Evolutionary conservation across 2,113 vertebrate genomes (phyloP).

Genomic region (Myotis brandtii): DNA sequence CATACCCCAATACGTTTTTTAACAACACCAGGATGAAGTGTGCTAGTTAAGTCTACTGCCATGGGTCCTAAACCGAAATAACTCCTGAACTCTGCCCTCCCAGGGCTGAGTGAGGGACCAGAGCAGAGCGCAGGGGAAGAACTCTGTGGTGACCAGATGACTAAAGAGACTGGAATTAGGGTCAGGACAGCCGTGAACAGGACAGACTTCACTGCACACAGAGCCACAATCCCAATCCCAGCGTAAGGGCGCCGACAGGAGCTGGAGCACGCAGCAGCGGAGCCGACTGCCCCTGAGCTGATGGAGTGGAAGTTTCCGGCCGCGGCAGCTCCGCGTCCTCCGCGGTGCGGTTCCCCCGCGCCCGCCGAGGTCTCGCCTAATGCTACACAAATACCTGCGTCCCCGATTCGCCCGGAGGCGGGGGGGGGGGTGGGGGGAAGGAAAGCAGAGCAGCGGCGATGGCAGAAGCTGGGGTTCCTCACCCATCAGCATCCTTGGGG

Average conservation of each 20-base stretch:
- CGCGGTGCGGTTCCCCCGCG: conserved; percentile 42
- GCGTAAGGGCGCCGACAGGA: background rate
- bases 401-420: conserved; percentile 59
- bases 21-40: background rate
- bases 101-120: background rate
- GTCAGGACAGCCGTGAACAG: conserved; percentile 66
- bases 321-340: conserved; percentile 34
- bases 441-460: background rate
- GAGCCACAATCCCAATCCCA: background rate
- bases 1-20: background rate
- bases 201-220: conserved; percentile 54
- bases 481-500: conserved; percentile 31
- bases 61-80: conserved; percentile 35
- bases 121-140: conserved; percentile 29
- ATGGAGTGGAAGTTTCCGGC: conserved; percentile 68
- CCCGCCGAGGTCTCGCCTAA: conserved; percentile 64
- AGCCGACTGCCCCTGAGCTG: conserved; percentile 15
- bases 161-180: conserved; percentile 53
- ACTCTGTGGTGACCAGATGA: conserved; percentile 51
- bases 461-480: conserved; percentile 22
- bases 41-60: conserved; percentile 29
- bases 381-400: conserved; percentile 74
- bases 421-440: background rate
- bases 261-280: background rate
- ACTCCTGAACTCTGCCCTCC: conserved; percentile 58